Evolutionary conservation across 2,797 vertebrate genomes (phyloP).

Genomic region (Phrynocephalus forsythii): DNA sequence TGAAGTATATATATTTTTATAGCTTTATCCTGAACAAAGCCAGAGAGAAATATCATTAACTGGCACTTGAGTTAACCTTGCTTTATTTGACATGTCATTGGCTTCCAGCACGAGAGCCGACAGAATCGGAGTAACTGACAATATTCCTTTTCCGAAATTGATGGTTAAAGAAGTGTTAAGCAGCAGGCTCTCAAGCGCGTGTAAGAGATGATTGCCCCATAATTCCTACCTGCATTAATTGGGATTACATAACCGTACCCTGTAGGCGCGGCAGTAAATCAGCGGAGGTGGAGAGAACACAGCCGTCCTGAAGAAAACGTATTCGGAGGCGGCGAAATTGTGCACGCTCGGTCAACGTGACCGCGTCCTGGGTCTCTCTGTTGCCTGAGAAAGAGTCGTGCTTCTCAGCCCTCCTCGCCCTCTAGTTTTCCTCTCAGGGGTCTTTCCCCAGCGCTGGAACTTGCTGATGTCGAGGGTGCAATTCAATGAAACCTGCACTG

Average conservation of each 20-base stretch:
- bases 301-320: not conserved
- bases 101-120: not conserved
- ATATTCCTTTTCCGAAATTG: not conserved
- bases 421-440: too few relatives aligned
- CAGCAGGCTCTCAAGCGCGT: conserved; percentile 6
- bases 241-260: not conserved
- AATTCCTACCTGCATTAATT: conserved; percentile 33
- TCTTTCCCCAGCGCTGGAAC: too few relatives aligned
- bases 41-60: not conserved
- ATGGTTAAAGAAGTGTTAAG: conserved; percentile 19
- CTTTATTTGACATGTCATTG: conserved; percentile 23
- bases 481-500: too few relatives aligned
- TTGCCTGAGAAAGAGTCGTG: too few relatives aligned
- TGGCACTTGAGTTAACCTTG: conserved; percentile 16
- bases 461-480: too few relatives aligned
- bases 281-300: not conserved
- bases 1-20: not conserved
- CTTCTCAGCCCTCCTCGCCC: too few relatives aligned
- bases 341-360: not conserved
- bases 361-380: not conserved
- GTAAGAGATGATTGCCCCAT: not conserved
- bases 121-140: conserved; percentile 5
- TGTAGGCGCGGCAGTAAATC: not conserved
- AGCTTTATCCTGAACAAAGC: not conserved
- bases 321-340: not conserved